These are phyloP conservation scores for Serripes groenlandicus DNA, from an alignment of 2,888 invertebrate genomes.

Conservation along the genomic window DNA sequence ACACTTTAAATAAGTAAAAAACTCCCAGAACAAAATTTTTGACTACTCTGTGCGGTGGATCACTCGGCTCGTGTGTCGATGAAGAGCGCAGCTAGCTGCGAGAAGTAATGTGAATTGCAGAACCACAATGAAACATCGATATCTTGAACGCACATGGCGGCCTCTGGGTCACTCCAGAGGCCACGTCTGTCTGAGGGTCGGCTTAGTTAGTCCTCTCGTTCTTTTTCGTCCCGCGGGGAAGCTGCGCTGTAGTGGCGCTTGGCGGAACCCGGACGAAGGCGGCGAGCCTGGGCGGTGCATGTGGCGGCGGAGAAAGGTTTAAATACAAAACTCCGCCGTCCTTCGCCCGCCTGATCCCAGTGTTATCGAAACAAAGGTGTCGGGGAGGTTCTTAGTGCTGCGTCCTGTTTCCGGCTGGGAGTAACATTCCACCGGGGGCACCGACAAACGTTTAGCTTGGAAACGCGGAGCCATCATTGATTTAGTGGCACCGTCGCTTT, in stretches of 20 bases:
- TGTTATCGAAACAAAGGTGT: background rate
- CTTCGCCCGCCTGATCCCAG: background rate
- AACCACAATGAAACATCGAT: conserved; percentile 88
- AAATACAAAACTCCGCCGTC: background rate
- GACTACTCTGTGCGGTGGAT: conserved; percentile 85
- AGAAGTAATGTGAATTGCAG: conserved; percentile 87
- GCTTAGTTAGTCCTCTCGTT: conserved; percentile 8
- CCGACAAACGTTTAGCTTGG: no score
- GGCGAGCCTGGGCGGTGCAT: background rate
- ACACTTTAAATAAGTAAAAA: background rate
- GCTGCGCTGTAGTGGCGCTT: no score
- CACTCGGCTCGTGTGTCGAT: conserved; percentile 89
- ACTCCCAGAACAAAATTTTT: background rate
- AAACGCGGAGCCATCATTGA: no score
- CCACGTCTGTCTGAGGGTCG: conserved; percentile 86
- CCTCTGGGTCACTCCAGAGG: conserved; percentile 85
- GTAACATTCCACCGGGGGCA: background rate
- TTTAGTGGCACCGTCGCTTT: no score
- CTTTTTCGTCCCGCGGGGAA: no score
- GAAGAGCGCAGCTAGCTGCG: conserved; percentile 89
- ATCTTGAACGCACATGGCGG: conserved; percentile 90
- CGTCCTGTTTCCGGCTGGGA: background rate
- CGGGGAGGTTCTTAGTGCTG: background rate
- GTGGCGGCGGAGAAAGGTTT: background rate
- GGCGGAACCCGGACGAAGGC: background rate